These are phyloP conservation scores for Whitmania pigra DNA, from an alignment of 1,140 invertebrate species.

Conservation along the genomic window DNA sequence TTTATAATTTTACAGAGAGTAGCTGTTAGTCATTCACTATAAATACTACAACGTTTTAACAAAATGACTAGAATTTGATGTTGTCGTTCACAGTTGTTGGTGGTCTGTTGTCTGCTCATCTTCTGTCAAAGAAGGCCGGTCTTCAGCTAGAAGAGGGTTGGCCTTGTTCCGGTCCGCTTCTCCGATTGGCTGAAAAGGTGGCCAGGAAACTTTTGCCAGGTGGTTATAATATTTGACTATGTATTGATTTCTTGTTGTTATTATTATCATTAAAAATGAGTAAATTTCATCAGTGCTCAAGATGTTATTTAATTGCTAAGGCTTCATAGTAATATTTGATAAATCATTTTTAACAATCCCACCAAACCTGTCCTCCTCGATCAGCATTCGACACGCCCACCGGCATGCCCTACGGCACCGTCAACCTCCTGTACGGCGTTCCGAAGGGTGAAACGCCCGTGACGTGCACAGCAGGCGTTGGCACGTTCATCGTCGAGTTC, in stretches of 20 bases:
- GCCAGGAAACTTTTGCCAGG: constrained; percentile 69
- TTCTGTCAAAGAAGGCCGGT: constrained; percentile 59
- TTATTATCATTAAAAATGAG: background rate
- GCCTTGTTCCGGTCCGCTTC: constrained; percentile 88
- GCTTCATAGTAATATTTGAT: background rate
- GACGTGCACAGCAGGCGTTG: constrained; percentile 93
- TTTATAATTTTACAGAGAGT: no score
- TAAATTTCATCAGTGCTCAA: no score
- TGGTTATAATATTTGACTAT: constrained; percentile 27
- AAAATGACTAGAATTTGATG: no score
- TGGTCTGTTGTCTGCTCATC: constrained; percentile 86
- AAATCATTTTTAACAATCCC: background rate
- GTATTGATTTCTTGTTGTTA: constrained; percentile 4
- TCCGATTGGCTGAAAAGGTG: constrained; percentile 83
- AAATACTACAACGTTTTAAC: no score
- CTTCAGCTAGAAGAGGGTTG: constrained; percentile 76
- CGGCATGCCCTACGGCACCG: constrained; percentile 98
- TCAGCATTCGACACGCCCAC: constrained; percentile 50
- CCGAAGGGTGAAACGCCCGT: constrained; percentile 86
- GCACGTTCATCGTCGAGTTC: constrained; percentile 94
- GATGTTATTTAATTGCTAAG: no score
- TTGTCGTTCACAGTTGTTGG: constrained; percentile 60
- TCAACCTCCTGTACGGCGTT: constrained; percentile 62
- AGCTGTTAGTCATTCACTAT: no score
- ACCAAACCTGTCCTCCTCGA: constrained; percentile 19